phyloP scores from a whole-genome alignment of 2,888 invertebrate species.

The Diabrotica balteata region DNA sequence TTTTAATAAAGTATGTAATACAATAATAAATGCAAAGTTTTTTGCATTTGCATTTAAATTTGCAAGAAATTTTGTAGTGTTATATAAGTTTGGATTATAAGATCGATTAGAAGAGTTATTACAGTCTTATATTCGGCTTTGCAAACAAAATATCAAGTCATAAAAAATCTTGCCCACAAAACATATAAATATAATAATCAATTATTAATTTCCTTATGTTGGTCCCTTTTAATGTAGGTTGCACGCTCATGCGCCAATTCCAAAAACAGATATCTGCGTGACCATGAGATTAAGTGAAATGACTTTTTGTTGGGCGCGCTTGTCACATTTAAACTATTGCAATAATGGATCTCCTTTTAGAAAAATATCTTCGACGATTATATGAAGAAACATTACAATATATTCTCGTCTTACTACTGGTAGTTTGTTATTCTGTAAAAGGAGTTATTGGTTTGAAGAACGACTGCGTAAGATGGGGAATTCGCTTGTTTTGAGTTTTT shows the following conservation, averaged over 20 bases:
- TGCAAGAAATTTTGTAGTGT: too few relatives aligned
- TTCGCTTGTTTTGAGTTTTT: conserved; percentile 12
- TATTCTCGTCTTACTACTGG: conserved; percentile 29
- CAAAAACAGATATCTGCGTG: conserved; percentile 38
- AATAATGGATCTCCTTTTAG: conserved; percentile 34
- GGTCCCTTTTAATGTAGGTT: not conserved
- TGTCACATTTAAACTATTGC: conserved; percentile 31
- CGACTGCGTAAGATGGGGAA: conserved; percentile 6
- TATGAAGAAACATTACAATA: conserved; percentile 29
- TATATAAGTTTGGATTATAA: too few relatives aligned
- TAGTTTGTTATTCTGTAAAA: conserved; percentile 31
- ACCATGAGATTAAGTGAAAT: conserved; percentile 36
- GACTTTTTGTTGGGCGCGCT: conserved; percentile 28
- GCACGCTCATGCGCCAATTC: conserved; percentile 4
- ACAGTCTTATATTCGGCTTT: too few relatives aligned
- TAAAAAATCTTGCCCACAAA: too few relatives aligned
- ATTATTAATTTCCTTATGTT: too few relatives aligned
- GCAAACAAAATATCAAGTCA: too few relatives aligned
- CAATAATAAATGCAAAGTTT: too few relatives aligned
- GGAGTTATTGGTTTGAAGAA: conserved; percentile 28
- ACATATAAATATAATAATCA: too few relatives aligned
- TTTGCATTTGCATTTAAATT: too few relatives aligned
- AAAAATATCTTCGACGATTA: conserved; percentile 32
- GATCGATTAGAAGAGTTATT: too few relatives aligned
- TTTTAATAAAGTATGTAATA: too few relatives aligned